phyloP scores from a whole-genome alignment of 2,797 vertebrate genomes.

The Sphenopsis melanotis region DNA sequence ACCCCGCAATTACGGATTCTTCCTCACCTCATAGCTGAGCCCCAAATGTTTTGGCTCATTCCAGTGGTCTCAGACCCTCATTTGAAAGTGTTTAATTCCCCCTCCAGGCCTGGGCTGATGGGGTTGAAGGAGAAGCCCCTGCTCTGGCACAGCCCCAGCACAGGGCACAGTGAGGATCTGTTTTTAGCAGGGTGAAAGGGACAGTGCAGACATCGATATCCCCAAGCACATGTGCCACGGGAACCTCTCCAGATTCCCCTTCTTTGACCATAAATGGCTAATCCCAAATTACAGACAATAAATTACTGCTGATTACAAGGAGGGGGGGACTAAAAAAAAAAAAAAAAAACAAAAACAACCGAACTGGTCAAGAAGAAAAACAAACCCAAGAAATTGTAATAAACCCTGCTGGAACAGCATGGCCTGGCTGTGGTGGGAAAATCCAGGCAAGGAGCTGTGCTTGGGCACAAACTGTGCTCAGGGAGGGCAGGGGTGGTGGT shows the following conservation, averaged over 20 bases:
- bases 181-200: constrained; percentile 28
- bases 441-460: neutral
- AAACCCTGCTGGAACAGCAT: neutral
- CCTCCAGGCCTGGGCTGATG: neutral
- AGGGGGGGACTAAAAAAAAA: fast-evolving
- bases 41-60: neutral
- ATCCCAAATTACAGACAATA: constrained; percentile 45
- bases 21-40: neutral
- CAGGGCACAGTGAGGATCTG: fast-evolving
- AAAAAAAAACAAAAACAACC: fast-evolving
- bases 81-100: neutral
- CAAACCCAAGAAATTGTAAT: neutral
- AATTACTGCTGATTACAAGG: constrained; percentile 31
- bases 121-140: neutral
- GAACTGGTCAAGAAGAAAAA: neutral
- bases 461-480: neutral
- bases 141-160: neutral
- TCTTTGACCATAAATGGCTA: constrained; percentile 20
- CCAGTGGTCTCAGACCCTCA: neutral
- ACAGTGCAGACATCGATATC: constrained; percentile 6
- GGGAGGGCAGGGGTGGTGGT: neutral
- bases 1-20: neutral
- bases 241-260: constrained; percentile 44
- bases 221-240: neutral
- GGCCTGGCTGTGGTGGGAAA: neutral